These are phyloP conservation scores for Shargacucullia verbasci DNA, from an alignment of 2,888 invertebrate genomes.

Conservation along the genomic window DNA sequence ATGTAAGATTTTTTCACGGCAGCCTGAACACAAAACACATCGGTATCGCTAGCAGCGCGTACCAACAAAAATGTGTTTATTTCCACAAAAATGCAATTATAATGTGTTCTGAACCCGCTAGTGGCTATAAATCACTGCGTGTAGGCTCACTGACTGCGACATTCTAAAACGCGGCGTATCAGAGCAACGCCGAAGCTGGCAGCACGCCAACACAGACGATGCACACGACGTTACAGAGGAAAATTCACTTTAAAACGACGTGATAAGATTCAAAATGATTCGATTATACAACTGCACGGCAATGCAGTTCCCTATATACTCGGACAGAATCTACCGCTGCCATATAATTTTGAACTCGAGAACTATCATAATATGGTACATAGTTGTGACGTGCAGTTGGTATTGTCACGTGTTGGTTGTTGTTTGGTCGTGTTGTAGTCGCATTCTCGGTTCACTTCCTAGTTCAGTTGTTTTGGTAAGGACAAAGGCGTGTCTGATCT, in stretches of 20 bases:
- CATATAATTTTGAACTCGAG: constrained; percentile 17
- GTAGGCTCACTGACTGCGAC: constrained; percentile 14
- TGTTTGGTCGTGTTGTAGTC: constrained; percentile 44
- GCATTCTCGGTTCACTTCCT: constrained; percentile 52
- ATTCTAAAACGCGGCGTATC: constrained; percentile 16
- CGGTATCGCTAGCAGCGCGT: neutral
- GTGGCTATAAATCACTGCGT: constrained; percentile 21
- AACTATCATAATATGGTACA: neutral
- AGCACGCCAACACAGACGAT: constrained; percentile 22
- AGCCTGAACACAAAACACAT: neutral
- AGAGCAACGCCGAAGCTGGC: constrained; percentile 28
- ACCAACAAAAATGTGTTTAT: constrained; percentile 3
- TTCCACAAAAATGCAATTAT: constrained; percentile 20
- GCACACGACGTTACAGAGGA: neutral
- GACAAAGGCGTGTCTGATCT: constrained; percentile 38
- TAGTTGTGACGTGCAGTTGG: neutral
- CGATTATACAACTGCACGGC: constrained; percentile 4
- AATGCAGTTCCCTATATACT: constrained; percentile 36
- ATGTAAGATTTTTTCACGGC: no score
- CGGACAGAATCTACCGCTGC: neutral
- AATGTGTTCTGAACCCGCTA: constrained; percentile 1
- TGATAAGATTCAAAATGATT: constrained; percentile 5
- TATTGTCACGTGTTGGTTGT: constrained; percentile 19
- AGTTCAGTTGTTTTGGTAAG: constrained; percentile 36
- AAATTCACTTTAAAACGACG: constrained; percentile 2